Evolutionary conservation across 1,140 invertebrate species (phyloP), one percentile per base, ranked within the genome.

Genomic region (Tetramorium simillimum): DNA sequence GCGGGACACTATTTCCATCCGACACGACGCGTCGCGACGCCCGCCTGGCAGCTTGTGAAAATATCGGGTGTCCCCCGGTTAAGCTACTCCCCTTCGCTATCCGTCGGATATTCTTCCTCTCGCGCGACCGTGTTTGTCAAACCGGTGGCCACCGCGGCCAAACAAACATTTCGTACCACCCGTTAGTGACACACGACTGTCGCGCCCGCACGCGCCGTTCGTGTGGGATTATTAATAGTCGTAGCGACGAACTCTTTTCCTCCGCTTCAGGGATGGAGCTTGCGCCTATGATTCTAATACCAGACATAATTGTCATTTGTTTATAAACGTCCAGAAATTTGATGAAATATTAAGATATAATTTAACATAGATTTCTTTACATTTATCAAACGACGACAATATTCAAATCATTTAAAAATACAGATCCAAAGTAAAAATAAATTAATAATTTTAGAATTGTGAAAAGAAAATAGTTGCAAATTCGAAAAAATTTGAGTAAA

Each of bases 151-250:
- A 86, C 84, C 88, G 80, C 46, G 89, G 84, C 63, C 90, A 94
- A 94, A 94, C 93, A 93, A 93, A 93, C 92, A 87, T 92, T 87
- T 80, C 67, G 49, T 84, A 89, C 89, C 89, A 92, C 86, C 78
- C 90, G 90, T 89, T 91, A 90, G 85, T 89, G 91, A 92, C 92
- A 92, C 88, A 87, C 87, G 82, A 90, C 86, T 86, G 86, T 89
- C 76, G 85, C 73, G 53, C 46, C 43, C 63, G 84, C 89, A 85
- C 88, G 86, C 91, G 87, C 69, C 91, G 84, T 89, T 46, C 51
- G 16, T 21, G 51, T 81, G 62, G 70, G 85, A 90, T 90, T 90
- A 90, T 90, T 90, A 90, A 90, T 90, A 90, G 88, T 72, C 72
- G 49, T 37, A 63, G 76, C 49, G 49, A 49, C 88, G 18, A 73